These are phyloP conservation scores for Mylabris phalerata DNA, from an alignment of 1,140 invertebrate genomes.

Conservation along the genomic window DNA sequence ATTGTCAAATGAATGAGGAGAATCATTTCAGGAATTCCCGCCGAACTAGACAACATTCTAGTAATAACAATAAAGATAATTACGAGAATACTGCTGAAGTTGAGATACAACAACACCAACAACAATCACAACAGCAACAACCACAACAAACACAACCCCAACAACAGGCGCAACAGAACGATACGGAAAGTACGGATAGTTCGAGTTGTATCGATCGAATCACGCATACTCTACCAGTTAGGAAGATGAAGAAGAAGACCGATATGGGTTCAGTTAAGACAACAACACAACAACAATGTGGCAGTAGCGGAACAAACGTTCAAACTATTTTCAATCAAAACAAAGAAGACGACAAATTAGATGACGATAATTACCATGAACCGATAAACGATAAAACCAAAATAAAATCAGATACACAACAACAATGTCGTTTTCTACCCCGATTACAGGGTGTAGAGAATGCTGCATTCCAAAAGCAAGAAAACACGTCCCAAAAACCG, in stretches of 20 bases:
- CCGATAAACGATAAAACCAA: conserved; percentile 25
- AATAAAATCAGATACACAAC: conserved; percentile 24
- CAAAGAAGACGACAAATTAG: conserved; percentile 25
- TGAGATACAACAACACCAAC: conserved; percentile 7
- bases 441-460: conserved; percentile 57
- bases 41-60: conserved; percentile 17
- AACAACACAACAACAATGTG: conserved; percentile 18
- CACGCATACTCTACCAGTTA: conserved; percentile 46
- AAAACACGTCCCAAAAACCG: conserved; percentile 47
- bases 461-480: conserved; percentile 56
- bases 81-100: conserved; percentile 20
- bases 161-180: conserved; percentile 32
- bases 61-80: conserved; percentile 13
- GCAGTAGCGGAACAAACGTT: conserved; percentile 39
- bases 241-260: conserved; percentile 48
- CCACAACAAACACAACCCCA: conserved; percentile 43
- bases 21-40: conserved; percentile 27
- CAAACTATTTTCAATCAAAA: conserved; percentile 43
- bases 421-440: conserved; percentile 39
- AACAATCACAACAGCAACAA: conserved; percentile 27
- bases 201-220: conserved; percentile 42
- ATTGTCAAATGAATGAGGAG: conserved; percentile 39
- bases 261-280: conserved; percentile 44
- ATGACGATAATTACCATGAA: conserved; percentile 37
- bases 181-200: conserved; percentile 41